Evolutionary conservation across 2,888 invertebrate species (phyloP).

Genomic region (Pterostichus niger): DNA sequence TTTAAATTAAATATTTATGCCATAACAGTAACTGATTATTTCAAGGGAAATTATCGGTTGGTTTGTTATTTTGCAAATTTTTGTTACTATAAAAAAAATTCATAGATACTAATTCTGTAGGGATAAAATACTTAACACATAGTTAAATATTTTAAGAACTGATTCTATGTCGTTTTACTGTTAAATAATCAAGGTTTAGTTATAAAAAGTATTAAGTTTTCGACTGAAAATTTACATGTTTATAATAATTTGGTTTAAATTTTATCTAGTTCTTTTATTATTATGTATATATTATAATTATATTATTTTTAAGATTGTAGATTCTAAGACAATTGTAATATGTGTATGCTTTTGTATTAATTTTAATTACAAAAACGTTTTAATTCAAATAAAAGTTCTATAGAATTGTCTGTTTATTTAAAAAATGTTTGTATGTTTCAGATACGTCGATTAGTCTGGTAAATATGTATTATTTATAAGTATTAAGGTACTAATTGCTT

Average conservation of each 20-base stretch:
- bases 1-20: no score
- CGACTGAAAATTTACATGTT: slow-evolving; percentile 17
- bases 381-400: slow-evolving; percentile 13
- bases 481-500: slow-evolving; percentile 13
- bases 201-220: slow-evolving; percentile 12
- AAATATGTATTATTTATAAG: slow-evolving; percentile 20
- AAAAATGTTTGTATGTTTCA: slow-evolving; percentile 20
- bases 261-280: background rate
- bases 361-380: background rate
- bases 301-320: slow-evolving; percentile 7
- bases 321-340: background rate
- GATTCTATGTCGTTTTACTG: slow-evolving; percentile 13
- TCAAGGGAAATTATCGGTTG: no score
- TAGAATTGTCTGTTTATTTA: slow-evolving; percentile 2
- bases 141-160: background rate
- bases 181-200: background rate
- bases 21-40: no score
- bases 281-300: slow-evolving; percentile 14
- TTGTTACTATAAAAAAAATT: slow-evolving; percentile 29
- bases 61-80: no score
- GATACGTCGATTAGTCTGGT: background rate
- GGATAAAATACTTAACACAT: background rate
- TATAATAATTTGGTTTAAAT: background rate
- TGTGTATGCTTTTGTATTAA: slow-evolving; percentile 26
- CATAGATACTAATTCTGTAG: background rate